Conservation (phyloP, 2,888 invertebrate species). For the Himalopsyche anomala region DNA sequence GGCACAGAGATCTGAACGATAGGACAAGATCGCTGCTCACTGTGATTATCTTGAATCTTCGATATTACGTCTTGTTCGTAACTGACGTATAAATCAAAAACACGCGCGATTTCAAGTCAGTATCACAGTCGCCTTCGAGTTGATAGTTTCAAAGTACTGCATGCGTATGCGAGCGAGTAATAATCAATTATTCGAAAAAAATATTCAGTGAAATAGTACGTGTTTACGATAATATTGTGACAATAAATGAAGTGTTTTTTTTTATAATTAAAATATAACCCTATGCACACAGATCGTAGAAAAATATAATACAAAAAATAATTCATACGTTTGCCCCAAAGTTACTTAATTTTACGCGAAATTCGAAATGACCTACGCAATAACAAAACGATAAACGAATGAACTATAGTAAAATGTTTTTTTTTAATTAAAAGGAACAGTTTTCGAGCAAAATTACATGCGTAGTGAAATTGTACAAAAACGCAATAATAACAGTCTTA, state of each 20-base stretch:
- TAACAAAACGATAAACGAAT: background rate
- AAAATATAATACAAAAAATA: background rate
- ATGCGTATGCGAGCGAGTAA: background rate
- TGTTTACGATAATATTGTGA: background rate
- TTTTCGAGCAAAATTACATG: too few relatives aligned
- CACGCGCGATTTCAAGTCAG: constrained; percentile 25
- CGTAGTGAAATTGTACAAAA: too few relatives aligned
- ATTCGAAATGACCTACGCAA: background rate
- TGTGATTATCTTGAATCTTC: background rate
- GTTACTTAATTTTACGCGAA: background rate
- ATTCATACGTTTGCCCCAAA: background rate
- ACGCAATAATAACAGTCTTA: too few relatives aligned
- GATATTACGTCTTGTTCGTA: background rate
- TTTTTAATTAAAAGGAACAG: too few relatives aligned
- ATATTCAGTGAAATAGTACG: background rate
- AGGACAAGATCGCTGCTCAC: constrained; percentile 47
- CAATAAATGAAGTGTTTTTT: background rate
- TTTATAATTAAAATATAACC: background rate
- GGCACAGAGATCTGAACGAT: constrained; percentile 47
- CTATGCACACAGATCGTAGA: background rate
- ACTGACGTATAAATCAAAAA: background rate
- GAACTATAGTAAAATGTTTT: background rate
- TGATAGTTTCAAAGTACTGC: background rate
- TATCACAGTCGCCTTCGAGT: background rate
- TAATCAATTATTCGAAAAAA: background rate